Evolutionary conservation across 2,888 invertebrate species (phyloP).

Genomic region (Philonicus albiceps): DNA sequence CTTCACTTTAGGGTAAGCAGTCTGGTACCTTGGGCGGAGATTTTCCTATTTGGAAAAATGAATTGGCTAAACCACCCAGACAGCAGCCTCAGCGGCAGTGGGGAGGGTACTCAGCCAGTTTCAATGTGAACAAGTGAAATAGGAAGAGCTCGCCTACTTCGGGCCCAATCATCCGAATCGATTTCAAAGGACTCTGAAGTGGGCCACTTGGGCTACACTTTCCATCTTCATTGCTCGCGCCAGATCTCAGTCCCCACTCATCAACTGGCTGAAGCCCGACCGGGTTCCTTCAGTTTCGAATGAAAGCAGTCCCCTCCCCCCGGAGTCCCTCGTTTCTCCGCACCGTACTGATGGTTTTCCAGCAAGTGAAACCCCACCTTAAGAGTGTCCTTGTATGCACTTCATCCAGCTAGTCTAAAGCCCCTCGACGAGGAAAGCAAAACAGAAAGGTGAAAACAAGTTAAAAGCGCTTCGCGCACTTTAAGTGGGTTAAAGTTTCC

Average conservation of each 20-base stretch:
- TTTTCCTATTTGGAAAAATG: background rate
- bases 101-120: background rate
- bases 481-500: background rate
- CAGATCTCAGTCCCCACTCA: background rate
- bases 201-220: constrained; percentile 3
- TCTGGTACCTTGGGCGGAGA: background rate
- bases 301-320: background rate
- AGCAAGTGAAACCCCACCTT: background rate
- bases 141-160: background rate
- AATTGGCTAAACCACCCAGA: background rate
- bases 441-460: background rate
- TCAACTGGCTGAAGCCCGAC: background rate
- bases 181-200: constrained; percentile 21
- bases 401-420: background rate
- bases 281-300: background rate
- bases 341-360: background rate
- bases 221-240: background rate
- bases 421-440: background rate
- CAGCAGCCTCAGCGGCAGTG: background rate
- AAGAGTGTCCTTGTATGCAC: background rate
- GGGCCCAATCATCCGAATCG: constrained; percentile 29
- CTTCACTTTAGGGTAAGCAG: background rate
- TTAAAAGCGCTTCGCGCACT: background rate
- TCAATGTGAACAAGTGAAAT: background rate
- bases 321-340: background rate